These are phyloP conservation scores for Edolisoma coerulescens DNA, from an alignment of 2,113 vertebrate genomes.

Conservation along the genomic window DNA sequence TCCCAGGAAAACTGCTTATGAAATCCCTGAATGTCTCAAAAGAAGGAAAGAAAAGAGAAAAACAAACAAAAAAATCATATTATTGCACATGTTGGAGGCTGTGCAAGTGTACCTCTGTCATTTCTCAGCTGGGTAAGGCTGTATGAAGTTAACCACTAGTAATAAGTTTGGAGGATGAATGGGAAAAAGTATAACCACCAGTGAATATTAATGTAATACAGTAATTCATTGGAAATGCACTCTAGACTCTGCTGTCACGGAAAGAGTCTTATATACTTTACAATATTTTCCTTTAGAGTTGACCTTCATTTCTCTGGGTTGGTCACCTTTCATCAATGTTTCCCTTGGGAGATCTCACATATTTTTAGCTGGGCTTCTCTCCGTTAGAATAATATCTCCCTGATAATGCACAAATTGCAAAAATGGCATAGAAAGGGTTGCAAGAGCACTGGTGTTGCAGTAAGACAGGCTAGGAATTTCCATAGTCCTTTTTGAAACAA, in stretches of 20 bases:
- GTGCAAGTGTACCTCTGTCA: rapidly evolving
- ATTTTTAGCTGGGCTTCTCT: neutral
- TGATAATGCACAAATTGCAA: neutral
- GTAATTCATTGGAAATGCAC: neutral
- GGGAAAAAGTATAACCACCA: neutral
- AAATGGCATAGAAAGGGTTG: neutral
- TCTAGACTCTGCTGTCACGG: neutral
- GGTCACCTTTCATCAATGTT: neutral
- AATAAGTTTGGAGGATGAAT: neutral
- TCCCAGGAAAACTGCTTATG: neutral
- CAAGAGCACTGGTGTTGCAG: neutral
- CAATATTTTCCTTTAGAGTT: neutral
- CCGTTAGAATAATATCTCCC: neutral
- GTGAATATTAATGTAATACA: neutral
- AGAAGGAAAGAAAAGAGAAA: neutral
- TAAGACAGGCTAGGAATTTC: neutral
- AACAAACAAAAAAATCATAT: neutral
- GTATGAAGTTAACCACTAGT: neutral
- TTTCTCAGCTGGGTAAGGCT: neutral
- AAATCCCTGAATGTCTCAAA: neutral
- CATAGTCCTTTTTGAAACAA: neutral
- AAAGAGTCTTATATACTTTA: neutral
- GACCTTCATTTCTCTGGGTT: neutral
- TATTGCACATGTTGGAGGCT: neutral
- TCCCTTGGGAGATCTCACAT: neutral